Evolutionary conservation across 2,888 invertebrate genomes (phyloP), one percentile per base, ranked within the genome.

Genomic region (Amitus sp.): DNA sequence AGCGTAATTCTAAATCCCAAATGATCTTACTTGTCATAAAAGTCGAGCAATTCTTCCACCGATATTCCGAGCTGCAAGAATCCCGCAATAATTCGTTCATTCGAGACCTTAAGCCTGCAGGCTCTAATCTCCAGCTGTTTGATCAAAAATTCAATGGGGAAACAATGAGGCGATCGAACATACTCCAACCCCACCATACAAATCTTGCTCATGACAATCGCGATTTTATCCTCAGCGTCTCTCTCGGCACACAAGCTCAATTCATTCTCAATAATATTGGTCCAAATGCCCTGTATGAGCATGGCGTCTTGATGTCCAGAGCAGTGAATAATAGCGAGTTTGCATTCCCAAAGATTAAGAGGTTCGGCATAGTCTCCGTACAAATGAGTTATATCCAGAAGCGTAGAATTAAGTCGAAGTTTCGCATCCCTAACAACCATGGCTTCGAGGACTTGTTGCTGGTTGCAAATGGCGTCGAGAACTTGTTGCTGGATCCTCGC

Each of bases 301-400:
- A 92, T 85, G 0, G 90, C 88, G 80, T 98, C 97, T 72, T 92
- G 91, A 82, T 96, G 94, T 10, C 96, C 95, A 4, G 97, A 96
- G 79, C 96, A 96, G 73, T 96, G 93, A 43, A 98, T 90, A 66
- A 99, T 96, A 4, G 95, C 94, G 55, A 99, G 85, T 83, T 98
- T 95, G 80, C 95, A 94, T 83, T 97, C 96, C 89, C 94, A 92
- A 37, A 98, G 85, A 70, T 92, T 89, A 80, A 93, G 93, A 2
- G 92, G 92, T 73, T 95, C 95, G 0, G 96, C 96, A 83, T 93
- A 97, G 66, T 95, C 92, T 78, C 94, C 92, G 78, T 96, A 97
- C 27, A 97, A 83, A 84, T 93, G 90, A 7, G 95, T 95, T 68
- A 97, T 92, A 79, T 95, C 94, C 58, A 93, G 88, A 39, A 98